Base-by-base conservation (phyloP, 2,888 invertebrate species). In the Papilio demoleus region DNA sequence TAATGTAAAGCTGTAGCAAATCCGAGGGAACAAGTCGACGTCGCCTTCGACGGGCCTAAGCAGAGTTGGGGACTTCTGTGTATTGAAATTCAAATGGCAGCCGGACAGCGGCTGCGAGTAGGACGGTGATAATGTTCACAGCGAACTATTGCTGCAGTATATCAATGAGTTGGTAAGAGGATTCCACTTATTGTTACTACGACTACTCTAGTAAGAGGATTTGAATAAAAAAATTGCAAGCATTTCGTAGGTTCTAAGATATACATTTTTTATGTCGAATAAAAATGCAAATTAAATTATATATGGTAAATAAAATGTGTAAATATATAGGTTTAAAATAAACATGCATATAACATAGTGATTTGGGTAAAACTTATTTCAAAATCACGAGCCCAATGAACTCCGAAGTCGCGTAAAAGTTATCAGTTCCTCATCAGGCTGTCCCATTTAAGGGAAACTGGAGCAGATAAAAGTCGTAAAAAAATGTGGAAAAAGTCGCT, bases 31-130 rank as follows among this genome's bases (percentile, higher is more conserved):
- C 42, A 42, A 50, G 58, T 50, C 40, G 53, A 9, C 27, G 53
- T 27, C 5, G 14, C 6, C 5, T 47, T 11, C 34, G n/a, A 14
- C n/a, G 40, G 22, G 22, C 2, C 60, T 59, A 38, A 9, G 47
- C 47, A 47, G 47, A 47, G 47, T 47, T 47, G 47, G 11, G 47
- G 50, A 56, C 31, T 62, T 58, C 68, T 60, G 73, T 75, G 77
- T 77, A 83, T 83, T 83, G 82, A 83, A 82, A 84, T 83, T 83
- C 83, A 82, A 83, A 82, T 81, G 76, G 75, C 70, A 73, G 74
- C 76, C 74, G 78, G 75, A 75, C 80, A 72, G 74, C 9, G 75
- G 75, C 80, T 71, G 74, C 19, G 9, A 45, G 9, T 45, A 19
- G 78, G 75, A 75, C 79, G 71, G 74, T 76, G 83, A 80, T 82